Percentiles rank a stretch among this genome's conserved stretches.
phyloP scores from a whole-genome alignment of 2,113 vertebrate genomes.

The Monopterus albus region DNA sequence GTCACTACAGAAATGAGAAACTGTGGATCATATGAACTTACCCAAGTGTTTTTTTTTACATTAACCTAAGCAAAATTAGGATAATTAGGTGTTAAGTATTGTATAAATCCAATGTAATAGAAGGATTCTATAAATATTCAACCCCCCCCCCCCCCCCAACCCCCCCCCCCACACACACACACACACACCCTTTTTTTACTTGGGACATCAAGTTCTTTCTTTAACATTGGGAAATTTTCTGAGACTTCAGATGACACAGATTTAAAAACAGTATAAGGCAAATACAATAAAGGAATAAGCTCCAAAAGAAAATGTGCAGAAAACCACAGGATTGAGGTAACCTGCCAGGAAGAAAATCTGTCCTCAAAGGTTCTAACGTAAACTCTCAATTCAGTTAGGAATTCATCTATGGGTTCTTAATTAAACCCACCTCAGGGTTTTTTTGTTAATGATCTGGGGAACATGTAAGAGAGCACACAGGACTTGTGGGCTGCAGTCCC shows the following conservation, averaged over 20 bases:
- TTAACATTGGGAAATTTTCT: no score
- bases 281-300: background rate
- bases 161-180: no score
- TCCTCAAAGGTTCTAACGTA: background rate
- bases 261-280: background rate
- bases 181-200: background rate
- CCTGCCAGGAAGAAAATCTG: background rate
- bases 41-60: constrained; percentile 10
- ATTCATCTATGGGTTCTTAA: background rate
- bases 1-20: background rate
- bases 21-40: background rate
- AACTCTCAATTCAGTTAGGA: no score
- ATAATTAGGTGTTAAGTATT: background rate
- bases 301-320: background rate
- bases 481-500: background rate
- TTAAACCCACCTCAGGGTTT: background rate
- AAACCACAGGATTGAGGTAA: background rate
- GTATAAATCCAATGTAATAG: background rate
- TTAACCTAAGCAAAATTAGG: background rate
- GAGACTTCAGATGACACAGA: background rate
- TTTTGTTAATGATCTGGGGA: background rate
- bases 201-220: background rate
- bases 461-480: background rate
- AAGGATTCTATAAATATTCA: background rate
- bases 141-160: no score